These are phyloP conservation scores for Lepeophtheirus nordmannii DNA, from an alignment of 2,888 invertebrate species.

Conservation along the genomic window DNA sequence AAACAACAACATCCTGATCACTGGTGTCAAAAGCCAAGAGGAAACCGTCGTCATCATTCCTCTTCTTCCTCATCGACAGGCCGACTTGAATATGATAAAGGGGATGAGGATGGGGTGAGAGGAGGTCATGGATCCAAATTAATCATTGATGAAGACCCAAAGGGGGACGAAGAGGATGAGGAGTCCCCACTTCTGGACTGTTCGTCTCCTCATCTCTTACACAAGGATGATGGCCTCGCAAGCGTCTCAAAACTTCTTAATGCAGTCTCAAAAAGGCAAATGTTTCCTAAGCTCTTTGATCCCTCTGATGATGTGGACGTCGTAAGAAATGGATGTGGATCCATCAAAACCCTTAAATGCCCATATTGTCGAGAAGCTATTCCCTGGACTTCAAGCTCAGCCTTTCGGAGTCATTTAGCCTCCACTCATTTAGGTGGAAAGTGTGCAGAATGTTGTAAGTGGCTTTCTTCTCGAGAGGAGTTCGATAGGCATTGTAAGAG, in stretches of 20 bases:
- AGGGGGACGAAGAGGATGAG: conserved; percentile 15
- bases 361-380: conserved; percentile 1
- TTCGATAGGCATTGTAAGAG: background rate
- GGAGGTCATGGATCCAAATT: conserved; percentile 22
- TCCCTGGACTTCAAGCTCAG: background rate
- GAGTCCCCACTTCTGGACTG: background rate
- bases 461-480: background rate
- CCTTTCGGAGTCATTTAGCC: background rate
- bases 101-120: conserved; percentile 26
- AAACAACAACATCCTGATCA: conserved; percentile 83
- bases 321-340: background rate
- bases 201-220: background rate
- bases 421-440: background rate
- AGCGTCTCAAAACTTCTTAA: background rate
- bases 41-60: conserved; percentile 30
- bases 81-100: conserved; percentile 24
- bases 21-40: conserved; percentile 62
- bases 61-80: conserved; percentile 12
- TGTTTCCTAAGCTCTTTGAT: background rate
- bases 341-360: background rate
- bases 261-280: background rate
- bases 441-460: background rate
- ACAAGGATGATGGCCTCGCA: background rate
- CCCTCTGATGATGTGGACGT: background rate
- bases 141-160: background rate